Evolutionary conservation across 2,113 vertebrate genomes (phyloP), one percentile per base, ranked within the genome.

Genomic region (Bubo blakistoni): DNA sequence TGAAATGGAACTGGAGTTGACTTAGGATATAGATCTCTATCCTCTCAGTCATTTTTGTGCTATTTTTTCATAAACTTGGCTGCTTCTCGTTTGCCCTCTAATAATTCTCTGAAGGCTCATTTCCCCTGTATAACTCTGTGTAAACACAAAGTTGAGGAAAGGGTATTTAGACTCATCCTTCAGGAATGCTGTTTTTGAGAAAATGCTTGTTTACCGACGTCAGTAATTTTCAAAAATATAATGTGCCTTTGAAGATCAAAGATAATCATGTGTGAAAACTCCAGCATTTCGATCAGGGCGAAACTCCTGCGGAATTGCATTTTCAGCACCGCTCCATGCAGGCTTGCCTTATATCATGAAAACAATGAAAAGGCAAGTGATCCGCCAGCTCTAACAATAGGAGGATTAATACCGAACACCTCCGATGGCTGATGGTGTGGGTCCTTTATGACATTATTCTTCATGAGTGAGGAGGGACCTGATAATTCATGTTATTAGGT

Each of bases 81-180:
- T 95, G 97, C 98, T 97, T 98, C 96, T 93, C 80, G 78, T 96
- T 96, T 97, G 98, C 97, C 98, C 98, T 98, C 96, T 97, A 97
- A 97, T 98, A 97, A 98, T 97, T 97, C 97, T 96, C 95, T 21
- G 79, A 96, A 96, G 97, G 96, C 96, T 97, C 97, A 98, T 97
- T 97, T 97, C 97, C 97, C 96, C 97, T 81, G 94, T 95, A 90
- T 97, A 97, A 97, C 97, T 97, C 98, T 98, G 96, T 97, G 98
- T 85, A 98, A 98, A 98, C 98, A 98, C 85, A 16, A 89, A 98
- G 97, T 96, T 96, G 97, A 97, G 97, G 86, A 86, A 92, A 97
- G 93, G 97, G 97, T 96, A 95, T 97, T 97, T 88, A 96, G 95
- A 94, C 96, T 98, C 97, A 97, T 96, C 97, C 96, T 94, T 30